phyloP scores from a whole-genome alignment of 2,113 vertebrate genomes.

The Phalacrocorax pelagicus region DNA sequence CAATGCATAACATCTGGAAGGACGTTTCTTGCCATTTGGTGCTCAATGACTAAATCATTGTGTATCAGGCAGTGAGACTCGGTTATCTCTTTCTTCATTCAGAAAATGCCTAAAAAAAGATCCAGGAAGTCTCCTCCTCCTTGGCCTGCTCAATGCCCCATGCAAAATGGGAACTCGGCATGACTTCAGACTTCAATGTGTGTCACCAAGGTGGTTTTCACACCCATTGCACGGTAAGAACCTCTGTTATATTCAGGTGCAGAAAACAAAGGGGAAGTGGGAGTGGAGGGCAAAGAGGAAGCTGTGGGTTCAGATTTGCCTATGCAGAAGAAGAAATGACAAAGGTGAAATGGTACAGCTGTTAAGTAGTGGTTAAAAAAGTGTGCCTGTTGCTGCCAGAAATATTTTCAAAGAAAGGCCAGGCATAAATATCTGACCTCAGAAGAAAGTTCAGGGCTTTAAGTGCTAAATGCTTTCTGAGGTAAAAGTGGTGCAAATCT shows the following conservation, averaged over 20 bases:
- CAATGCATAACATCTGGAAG: not conserved
- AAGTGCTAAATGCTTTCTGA: not conserved
- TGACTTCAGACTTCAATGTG: not conserved
- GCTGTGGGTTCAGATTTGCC: not conserved
- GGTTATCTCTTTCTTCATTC: not conserved
- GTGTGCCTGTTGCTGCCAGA: not conserved
- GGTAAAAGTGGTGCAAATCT: not conserved
- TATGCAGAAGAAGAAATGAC: not conserved
- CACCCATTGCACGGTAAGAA: not conserved
- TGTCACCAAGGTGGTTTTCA: not conserved
- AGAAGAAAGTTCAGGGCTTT: not conserved
- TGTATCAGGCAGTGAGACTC: not conserved
- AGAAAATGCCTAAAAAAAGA: not conserved
- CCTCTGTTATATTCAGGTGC: not conserved
- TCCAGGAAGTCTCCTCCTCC: not conserved
- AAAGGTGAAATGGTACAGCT: not conserved
- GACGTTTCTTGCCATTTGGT: not conserved
- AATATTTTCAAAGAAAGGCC: not conserved
- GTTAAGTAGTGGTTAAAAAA: not conserved
- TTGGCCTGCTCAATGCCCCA: not conserved
- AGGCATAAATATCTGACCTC: not conserved
- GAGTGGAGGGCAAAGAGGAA: not conserved
- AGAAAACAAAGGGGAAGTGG: not conserved
- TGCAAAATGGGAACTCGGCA: not conserved
- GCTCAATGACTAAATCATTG: not conserved